Evolutionary conservation across 2,797 vertebrate genomes (phyloP).

Genomic region (Poeciliopsis gracilis): DNA sequence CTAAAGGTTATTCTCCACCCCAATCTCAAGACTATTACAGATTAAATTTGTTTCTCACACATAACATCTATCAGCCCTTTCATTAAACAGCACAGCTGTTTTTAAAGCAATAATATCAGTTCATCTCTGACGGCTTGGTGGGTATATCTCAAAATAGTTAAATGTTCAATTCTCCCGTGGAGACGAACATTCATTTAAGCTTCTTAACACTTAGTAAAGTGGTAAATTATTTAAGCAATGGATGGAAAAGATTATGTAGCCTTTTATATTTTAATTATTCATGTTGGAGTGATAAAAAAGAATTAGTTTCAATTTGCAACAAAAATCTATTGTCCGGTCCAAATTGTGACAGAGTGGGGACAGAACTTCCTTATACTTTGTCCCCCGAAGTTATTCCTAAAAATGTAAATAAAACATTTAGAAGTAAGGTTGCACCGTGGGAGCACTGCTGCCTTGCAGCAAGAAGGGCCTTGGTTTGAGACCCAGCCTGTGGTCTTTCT

Average conservation of each 20-base stretch:
- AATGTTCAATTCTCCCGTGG: not conserved
- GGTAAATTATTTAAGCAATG: not conserved
- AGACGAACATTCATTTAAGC: not conserved
- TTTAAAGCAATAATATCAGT: not conserved
- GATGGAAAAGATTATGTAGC: not conserved
- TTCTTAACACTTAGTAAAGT: not conserved
- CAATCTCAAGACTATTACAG: not conserved
- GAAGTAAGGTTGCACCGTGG: not conserved
- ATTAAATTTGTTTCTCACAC: not conserved
- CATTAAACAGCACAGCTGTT: not conserved
- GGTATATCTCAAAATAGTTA: not conserved
- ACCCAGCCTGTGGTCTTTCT: no score
- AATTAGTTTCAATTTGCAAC: not conserved
- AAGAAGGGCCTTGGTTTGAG: no score
- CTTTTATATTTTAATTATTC: not conserved
- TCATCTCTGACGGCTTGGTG: not conserved
- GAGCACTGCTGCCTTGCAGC: no score
- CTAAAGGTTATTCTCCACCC: not conserved
- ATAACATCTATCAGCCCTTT: not conserved
- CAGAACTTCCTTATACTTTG: not conserved
- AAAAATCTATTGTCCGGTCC: not conserved
- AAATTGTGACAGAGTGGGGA: not conserved
- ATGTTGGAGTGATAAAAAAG: not conserved
- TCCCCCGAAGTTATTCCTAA: not conserved
- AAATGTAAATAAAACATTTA: not conserved